Percentiles rank a stretch among this genome's conserved stretches.
phyloP scores from a whole-genome alignment of 2,113 vertebrate genomes.

The Sphaerodactylus townsendi region DNA sequence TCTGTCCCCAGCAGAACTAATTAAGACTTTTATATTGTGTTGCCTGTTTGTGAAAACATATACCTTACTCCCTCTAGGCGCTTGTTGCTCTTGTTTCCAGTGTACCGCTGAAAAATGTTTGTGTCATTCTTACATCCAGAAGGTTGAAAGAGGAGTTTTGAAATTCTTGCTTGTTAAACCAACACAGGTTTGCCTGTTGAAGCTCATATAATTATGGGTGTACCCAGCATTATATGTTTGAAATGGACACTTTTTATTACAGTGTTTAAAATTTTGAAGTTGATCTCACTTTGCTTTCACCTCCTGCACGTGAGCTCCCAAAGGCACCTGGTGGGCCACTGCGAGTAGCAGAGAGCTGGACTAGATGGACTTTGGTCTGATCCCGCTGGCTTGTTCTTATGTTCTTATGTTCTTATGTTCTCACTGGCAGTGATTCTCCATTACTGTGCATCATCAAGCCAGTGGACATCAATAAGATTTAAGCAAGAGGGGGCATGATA shows the following conservation, averaged over 20 bases:
- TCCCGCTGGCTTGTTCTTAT: too few relatives aligned
- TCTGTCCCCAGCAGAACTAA: conserved; percentile 39
- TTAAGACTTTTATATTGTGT: conserved; percentile 9
- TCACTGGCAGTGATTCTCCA: conserved; percentile 2
- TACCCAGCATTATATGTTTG: neutral
- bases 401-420: too few relatives aligned
- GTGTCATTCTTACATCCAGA: neutral
- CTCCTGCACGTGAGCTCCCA: too few relatives aligned
- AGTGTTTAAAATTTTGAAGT: neutral
- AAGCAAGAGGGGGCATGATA: neutral
- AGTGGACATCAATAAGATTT: neutral
- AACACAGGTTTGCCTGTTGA: neutral
- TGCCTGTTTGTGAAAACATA: conserved; percentile 1
- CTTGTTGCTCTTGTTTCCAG: neutral
- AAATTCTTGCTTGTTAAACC: neutral
- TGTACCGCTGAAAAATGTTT: neutral
- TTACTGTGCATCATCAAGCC: conserved; percentile 1
- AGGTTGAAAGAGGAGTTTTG: neutral
- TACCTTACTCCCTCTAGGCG: neutral
- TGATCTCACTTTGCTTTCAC: too few relatives aligned
- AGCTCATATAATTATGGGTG: neutral
- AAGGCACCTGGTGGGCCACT: too few relatives aligned
- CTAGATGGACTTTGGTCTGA: too few relatives aligned
- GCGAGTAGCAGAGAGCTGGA: too few relatives aligned
- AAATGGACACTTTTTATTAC: neutral